Percentiles rank a stretch among this genome's conserved stretches.
Evolutionary conservation across 2,888 invertebrate species (phyloP).

Genomic region (Ditylenchus weischeri): DNA sequence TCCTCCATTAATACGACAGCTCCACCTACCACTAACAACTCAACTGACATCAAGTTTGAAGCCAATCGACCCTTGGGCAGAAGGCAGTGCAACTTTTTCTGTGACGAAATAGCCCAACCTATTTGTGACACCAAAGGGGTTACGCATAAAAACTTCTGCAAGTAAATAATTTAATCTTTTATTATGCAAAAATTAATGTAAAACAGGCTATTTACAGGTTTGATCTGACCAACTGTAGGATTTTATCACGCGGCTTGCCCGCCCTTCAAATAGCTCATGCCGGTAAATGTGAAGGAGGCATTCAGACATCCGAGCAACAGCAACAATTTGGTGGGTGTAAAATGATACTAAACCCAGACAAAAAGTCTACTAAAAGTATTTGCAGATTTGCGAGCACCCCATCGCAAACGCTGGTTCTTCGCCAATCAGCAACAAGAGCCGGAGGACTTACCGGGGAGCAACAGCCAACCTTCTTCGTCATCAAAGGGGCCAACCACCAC

Average conservation of each 20-base stretch:
- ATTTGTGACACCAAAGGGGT: conserved; percentile 45
- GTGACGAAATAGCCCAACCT: conserved; percentile 36
- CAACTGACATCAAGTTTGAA: neutral
- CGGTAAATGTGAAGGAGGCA: conserved; percentile 14
- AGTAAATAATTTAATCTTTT: conserved; percentile 27
- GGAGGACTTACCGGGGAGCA: too few species aligned
- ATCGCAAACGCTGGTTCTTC: too few species aligned
- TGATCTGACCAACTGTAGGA: conserved; percentile 29
- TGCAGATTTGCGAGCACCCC: too few species aligned
- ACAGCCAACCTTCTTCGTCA: too few species aligned
- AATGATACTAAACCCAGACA: too few species aligned
- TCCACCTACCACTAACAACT: neutral
- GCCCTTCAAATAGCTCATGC: conserved; percentile 19
- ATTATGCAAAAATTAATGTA: conserved; percentile 26
- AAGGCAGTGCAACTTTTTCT: conserved; percentile 33
- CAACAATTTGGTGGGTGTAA: too few species aligned
- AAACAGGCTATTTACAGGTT: conserved; percentile 21
- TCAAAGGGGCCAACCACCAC: too few species aligned
- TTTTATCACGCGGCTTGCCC: conserved; percentile 25
- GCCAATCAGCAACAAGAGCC: too few species aligned
- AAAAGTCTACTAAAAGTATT: too few species aligned
- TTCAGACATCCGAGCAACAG: too few species aligned
- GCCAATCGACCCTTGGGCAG: neutral
- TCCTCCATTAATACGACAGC: neutral
- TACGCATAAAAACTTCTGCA: conserved; percentile 43